Conservation (phyloP, 2,113 vertebrate genomes). For the Psittacara wagleri region DNA sequence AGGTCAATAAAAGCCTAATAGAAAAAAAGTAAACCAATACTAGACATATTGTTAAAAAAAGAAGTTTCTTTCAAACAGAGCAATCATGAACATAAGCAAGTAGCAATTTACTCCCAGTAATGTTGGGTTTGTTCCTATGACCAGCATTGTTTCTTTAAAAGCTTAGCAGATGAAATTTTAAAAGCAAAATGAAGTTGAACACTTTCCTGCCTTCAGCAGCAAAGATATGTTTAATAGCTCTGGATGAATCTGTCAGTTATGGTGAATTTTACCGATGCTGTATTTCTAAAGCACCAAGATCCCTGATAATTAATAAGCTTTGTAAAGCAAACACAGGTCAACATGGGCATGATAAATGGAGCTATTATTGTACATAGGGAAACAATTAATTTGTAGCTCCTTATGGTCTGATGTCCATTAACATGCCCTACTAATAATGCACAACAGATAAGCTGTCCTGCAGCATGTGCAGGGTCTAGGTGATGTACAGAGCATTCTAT, state of each 20-base stretch:
- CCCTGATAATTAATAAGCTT: slow-evolving; percentile 83
- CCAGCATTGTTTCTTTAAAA: background rate
- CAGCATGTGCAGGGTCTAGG: slow-evolving; percentile 53
- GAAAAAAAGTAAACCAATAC: background rate
- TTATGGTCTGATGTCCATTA: slow-evolving; percentile 65
- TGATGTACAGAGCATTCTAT: slow-evolving; percentile 58
- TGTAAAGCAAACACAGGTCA: slow-evolving; percentile 75
- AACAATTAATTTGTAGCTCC: slow-evolving; percentile 61
- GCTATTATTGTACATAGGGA: slow-evolving; percentile 51
- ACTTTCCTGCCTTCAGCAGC: background rate
- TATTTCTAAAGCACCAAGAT: slow-evolving; percentile 60
- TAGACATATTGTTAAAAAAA: background rate
- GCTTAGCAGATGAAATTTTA: background rate
- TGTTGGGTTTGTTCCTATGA: background rate
- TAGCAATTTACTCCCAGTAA: background rate
- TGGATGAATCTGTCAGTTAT: slow-evolving; percentile 58
- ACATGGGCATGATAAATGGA: slow-evolving; percentile 79
- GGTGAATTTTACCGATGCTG: slow-evolving; percentile 3
- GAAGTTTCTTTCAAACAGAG: background rate
- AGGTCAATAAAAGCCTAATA: background rate
- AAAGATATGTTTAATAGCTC: slow-evolving; percentile 23
- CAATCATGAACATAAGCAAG: background rate
- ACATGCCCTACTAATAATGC: slow-evolving; percentile 67
- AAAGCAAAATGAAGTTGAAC: background rate
- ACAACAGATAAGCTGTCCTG: slow-evolving; percentile 59